Evolutionary conservation across 2,113 vertebrate genomes (phyloP).

Genomic region (Anoplopoma fimbria): DNA sequence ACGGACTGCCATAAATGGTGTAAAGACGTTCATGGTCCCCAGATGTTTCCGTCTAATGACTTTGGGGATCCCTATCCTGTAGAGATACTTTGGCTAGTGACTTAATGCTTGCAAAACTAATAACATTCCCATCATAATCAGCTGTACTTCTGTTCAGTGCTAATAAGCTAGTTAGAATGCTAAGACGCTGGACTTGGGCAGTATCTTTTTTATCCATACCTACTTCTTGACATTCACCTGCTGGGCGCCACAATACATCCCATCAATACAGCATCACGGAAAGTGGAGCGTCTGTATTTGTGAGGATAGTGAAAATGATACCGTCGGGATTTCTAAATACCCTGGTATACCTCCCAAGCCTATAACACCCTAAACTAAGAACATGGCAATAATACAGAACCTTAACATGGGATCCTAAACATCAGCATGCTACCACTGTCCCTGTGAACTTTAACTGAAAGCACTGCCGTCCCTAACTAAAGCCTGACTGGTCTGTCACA

Average conservation of each 20-base stretch:
- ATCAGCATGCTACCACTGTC: neutral
- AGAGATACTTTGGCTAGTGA: neutral
- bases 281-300: neutral
- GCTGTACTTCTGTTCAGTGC: neutral
- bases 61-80: neutral
- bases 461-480: neutral
- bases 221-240: too few relatives aligned
- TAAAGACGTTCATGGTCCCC: neutral
- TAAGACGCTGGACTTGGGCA: neutral
- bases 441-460: neutral
- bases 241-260: neutral
- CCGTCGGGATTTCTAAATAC: neutral
- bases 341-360: neutral
- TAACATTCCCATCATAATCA: neutral
- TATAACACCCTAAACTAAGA: neutral
- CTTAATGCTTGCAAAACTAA: too few relatives aligned
- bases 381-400: neutral
- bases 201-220: too few relatives aligned
- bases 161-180: neutral
- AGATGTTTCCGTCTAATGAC: neutral
- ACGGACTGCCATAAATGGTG: neutral
- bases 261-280: neutral
- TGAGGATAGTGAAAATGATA: too few relatives aligned
- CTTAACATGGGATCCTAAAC: neutral
- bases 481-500: neutral